A percentile compares a stretch with the other conserved stretches of the same genome.
Conservation (phyloP, 2,113 vertebrate genomes). For the Xiphophorus maculatus region DNA sequence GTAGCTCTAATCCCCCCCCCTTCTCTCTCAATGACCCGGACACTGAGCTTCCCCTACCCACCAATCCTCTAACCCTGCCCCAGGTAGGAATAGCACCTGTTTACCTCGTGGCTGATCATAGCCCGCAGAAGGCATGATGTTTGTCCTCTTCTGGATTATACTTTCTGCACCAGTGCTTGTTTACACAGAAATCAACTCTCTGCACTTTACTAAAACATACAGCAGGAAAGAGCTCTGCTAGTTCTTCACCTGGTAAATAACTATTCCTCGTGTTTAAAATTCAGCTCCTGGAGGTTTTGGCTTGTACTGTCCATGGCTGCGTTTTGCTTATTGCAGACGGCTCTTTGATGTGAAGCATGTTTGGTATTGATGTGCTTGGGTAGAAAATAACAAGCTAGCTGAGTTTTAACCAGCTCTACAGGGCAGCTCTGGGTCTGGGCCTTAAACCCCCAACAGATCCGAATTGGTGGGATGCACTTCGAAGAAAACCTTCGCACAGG, state of each 20-base stretch:
- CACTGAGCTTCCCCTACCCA: slow-evolving; percentile 56
- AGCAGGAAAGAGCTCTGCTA: background rate
- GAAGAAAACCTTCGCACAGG: background rate
- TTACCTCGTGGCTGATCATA: slow-evolving; percentile 7
- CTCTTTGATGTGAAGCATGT: slow-evolving; percentile 25
- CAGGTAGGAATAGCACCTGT: slow-evolving; percentile 66
- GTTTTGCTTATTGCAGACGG: slow-evolving; percentile 3
- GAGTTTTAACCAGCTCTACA: background rate
- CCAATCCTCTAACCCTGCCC: slow-evolving; percentile 47
- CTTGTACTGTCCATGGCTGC: background rate
- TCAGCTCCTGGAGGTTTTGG: slow-evolving; percentile 24
- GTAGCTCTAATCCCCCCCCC: slow-evolving; percentile 51
- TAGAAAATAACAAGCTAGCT: slow-evolving; percentile 29
- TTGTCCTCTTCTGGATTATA: slow-evolving; percentile 28
- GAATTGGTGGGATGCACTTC: background rate
- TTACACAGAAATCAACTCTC: background rate
- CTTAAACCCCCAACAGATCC: background rate
- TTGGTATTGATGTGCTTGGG: slow-evolving; percentile 19
- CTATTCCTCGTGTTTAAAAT: background rate
- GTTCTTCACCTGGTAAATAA: background rate
- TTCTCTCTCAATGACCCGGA: slow-evolving; percentile 40
- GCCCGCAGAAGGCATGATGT: slow-evolving; percentile 45
- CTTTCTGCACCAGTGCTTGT: slow-evolving; percentile 21
- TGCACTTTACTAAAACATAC: background rate
- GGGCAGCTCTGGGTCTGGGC: slow-evolving; percentile 7